phyloP scores from a whole-genome alignment of 2,888 invertebrate genomes.

The Elegia similella region DNA sequence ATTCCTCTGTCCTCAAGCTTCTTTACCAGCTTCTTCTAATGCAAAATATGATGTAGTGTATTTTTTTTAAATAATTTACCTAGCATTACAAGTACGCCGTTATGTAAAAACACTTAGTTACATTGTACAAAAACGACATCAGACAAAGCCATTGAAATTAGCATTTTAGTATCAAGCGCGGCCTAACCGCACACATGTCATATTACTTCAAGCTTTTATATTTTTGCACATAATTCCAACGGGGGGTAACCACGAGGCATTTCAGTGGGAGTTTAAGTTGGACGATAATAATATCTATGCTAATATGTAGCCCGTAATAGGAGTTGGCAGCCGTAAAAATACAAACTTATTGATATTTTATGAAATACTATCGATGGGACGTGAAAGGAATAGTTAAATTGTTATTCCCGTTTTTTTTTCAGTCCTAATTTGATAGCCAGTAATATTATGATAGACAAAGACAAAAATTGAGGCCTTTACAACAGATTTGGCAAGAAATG shows the following conservation, averaged over 20 bases:
- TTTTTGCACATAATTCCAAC: slow-evolving; percentile 12
- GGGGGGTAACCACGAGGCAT: slow-evolving; percentile 9
- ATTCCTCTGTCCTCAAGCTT: no score
- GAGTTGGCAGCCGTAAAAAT: neutral
- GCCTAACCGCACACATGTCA: slow-evolving; percentile 1
- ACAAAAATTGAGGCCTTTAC: no score
- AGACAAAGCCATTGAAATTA: neutral
- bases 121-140: neutral
- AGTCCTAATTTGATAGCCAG: no score
- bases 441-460: no score
- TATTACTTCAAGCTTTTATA: slow-evolving; percentile 8
- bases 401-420: no score
- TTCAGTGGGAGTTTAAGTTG: slow-evolving; percentile 9
- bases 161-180: neutral
- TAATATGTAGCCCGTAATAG: slow-evolving; percentile 12
- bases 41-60: no score
- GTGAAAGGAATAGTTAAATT: neutral
- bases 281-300: slow-evolving; percentile 13
- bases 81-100: no score
- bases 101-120: neutral
- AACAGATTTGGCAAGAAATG: no score
- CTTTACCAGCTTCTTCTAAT: no score
- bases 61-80: no score
- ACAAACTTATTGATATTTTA: neutral
- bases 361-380: neutral